phyloP scores from a whole-genome alignment of 2,113 vertebrate genomes.

The Gnathonemus echidnorhynchus region DNA sequence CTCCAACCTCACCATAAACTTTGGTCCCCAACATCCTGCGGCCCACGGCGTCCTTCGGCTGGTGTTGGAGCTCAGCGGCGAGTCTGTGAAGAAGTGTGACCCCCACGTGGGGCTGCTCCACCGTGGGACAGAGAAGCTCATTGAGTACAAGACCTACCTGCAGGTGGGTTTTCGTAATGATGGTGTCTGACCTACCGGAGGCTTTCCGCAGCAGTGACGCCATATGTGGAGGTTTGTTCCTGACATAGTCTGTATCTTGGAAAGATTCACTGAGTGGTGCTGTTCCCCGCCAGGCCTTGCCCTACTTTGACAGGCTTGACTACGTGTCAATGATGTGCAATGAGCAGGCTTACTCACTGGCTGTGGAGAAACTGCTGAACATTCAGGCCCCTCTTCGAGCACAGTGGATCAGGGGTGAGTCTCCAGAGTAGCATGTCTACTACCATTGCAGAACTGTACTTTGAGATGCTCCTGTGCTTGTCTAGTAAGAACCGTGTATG shows the following conservation, averaged over 20 bases:
- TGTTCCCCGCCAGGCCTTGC: conserved; percentile 66
- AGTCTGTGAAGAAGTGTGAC: conserved; percentile 84
- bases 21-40: conserved; percentile 90
- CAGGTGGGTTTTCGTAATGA: conserved; percentile 59
- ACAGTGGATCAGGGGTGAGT: conserved; percentile 88
- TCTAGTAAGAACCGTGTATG: background rate
- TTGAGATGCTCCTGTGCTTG: background rate
- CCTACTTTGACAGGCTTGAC: conserved; percentile 91
- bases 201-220: background rate
- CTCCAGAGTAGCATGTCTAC: background rate
- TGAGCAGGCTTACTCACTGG: conserved; percentile 82
- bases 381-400: conserved; percentile 75
- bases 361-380: conserved; percentile 89
- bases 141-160: conserved; percentile 90
- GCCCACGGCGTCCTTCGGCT: conserved; percentile 88
- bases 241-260: background rate
- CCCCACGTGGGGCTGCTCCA: conserved; percentile 87
- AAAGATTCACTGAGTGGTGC: background rate
- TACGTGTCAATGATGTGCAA: conserved; percentile 99
- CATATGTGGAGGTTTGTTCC: background rate
- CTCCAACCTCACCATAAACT: conserved; percentile 83
- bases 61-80: conserved; percentile 88
- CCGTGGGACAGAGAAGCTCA: conserved; percentile 88
- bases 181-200: background rate
- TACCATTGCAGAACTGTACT: background rate